Percentiles rank a stretch among this genome's conserved stretches.
Evolutionary conservation across 1,140 invertebrate species (phyloP).

Genomic region (Batillaria attramentaria): DNA sequence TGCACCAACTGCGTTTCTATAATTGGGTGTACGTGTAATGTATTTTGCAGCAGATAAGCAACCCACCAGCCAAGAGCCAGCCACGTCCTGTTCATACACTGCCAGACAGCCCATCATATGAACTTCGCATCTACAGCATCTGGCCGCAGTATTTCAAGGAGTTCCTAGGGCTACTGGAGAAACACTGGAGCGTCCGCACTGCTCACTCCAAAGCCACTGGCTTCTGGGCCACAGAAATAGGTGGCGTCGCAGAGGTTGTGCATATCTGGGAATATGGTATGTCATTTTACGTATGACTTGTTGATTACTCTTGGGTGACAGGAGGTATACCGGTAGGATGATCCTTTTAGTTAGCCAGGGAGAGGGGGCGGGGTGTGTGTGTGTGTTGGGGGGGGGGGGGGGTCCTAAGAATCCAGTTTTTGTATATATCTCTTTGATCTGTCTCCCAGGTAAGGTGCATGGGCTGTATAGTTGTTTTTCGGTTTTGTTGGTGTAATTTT

Average conservation of each 20-base stretch:
- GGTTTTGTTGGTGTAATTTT: background rate
- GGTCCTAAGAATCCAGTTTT: too few species aligned
- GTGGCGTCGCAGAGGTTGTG: conserved; percentile 17
- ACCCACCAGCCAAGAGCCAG: too few species aligned
- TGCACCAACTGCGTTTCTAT: too few species aligned
- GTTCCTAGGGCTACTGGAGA: background rate
- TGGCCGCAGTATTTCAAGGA: background rate
- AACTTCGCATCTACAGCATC: conserved; percentile 19
- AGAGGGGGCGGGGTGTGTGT: too few species aligned
- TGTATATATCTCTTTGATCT: background rate
- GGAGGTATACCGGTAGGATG: background rate
- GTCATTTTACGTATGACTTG: background rate
- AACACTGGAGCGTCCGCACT: conserved; percentile 12
- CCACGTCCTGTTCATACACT: too few species aligned
- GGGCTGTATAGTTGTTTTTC: background rate
- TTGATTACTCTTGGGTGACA: background rate
- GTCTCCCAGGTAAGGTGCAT: background rate
- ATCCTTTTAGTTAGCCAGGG: too few species aligned
- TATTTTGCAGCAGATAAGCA: too few species aligned
- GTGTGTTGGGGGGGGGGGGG: too few species aligned
- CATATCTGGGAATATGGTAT: conserved; percentile 31
- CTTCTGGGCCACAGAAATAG: conserved; percentile 22
- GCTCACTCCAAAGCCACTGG: conserved; percentile 18
- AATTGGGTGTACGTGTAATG: too few species aligned
- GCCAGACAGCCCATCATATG: too few species aligned